Evolutionary conservation across 2,797 vertebrate species (phyloP), one percentile per base, ranked within the genome.

Genomic region (Anisognathus igniventris): DNA sequence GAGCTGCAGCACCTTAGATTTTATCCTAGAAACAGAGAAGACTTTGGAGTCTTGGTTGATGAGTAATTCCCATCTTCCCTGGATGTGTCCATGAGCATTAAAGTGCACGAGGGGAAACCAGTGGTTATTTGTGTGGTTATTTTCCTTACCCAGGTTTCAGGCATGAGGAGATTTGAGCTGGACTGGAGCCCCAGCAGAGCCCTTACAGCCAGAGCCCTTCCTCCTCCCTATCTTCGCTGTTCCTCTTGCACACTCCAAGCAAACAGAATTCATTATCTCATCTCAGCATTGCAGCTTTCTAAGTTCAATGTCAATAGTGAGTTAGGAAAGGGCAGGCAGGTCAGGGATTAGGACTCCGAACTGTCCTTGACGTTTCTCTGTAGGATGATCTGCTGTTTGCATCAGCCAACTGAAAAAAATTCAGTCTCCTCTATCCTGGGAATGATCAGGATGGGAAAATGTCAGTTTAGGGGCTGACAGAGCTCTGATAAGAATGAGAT

Each of bases 241-340:
- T 94, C 84, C 80, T 82, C 80, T 68, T 13, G 91, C 81, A 47
- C 86, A 16, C 93, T 66, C 47, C 64, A 66, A 97, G 96, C 96
- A 95, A 91, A 90, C 95, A 94, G 95, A 81, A 95, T 95, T 95
- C 96, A 98, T 98, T 97, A 97, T 98, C 98, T 98, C 96, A 74
- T 94, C 96, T 96, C 92, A 31, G 95, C 96, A 92, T 37, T 95
- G 96, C 95, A 92, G 97, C 95, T 86, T 87, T 91, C 92, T 95
- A 87, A 98, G 97, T 98, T 98, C 97, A 98, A 95, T 98, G 97
- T 97, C 98, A 98, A 97, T 96, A 98, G 97, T 97, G 97, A 96
- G 97, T 97, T 98, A 98, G 97, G 95, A 93, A 77, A 97, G 97
- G 97, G 97, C 97, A 96, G 91, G 44, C 50, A 8, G 97, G 97